A percentile compares a stretch with the other conserved stretches of the same genome.
Evolutionary conservation across 2,888 invertebrate species (phyloP).

Genomic region (Bedellia somnulentella): DNA sequence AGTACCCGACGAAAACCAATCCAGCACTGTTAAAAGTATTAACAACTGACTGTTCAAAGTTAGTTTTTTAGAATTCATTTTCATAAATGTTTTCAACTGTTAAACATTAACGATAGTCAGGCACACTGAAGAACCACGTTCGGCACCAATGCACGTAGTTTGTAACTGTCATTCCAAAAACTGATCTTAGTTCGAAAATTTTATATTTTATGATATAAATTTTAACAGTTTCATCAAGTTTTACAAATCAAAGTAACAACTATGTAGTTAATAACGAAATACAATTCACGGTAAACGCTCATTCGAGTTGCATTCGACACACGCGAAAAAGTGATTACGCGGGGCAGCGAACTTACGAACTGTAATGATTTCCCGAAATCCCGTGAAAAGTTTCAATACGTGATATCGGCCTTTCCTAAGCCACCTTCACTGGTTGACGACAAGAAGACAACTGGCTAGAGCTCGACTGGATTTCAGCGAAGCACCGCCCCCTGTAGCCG

Average conservation of each 20-base stretch:
- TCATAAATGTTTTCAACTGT: slow-evolving; percentile 8
- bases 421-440: slow-evolving; percentile 22
- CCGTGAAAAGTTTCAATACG: slow-evolving; percentile 43
- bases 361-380: slow-evolving; percentile 32
- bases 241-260: too few relatives aligned
- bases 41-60: slow-evolving; percentile 30
- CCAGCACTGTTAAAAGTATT: slow-evolving; percentile 32
- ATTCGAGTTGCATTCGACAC: slow-evolving; percentile 34
- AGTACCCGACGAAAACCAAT: slow-evolving; percentile 37
- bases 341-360: slow-evolving; percentile 25
- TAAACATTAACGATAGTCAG: slow-evolving; percentile 4
- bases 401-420: neutral
- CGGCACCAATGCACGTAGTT: too few relatives aligned
- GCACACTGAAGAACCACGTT: slow-evolving; percentile 14
- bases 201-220: too few relatives aligned
- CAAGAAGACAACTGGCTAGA: slow-evolving; percentile 33
- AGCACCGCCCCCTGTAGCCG: slow-evolving; percentile 36
- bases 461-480: slow-evolving; percentile 25
- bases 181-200: too few relatives aligned
- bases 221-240: too few relatives aligned
- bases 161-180: slow-evolving; percentile 5
- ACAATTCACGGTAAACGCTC: slow-evolving; percentile 27
- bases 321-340: slow-evolving; percentile 49
- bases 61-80: slow-evolving; percentile 19
- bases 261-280: too few relatives aligned